These are phyloP conservation scores for Cyanoliseus patagonus DNA, from an alignment of 2,113 vertebrate genomes.

Conservation along the genomic window DNA sequence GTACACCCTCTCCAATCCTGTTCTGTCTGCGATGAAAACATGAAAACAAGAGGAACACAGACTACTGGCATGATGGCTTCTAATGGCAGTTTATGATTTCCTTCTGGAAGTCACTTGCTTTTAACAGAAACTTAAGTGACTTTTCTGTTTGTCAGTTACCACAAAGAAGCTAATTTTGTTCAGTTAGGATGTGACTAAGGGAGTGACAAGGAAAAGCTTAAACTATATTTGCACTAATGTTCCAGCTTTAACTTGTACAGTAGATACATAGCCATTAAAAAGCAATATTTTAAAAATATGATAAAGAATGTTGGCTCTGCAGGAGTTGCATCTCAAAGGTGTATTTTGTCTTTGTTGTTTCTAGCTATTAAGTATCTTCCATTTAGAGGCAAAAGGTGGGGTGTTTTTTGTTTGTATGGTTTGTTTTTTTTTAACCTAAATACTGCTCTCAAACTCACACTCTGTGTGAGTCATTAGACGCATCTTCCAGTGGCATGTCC, in stretches of 20 bases:
- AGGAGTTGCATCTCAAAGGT: neutral
- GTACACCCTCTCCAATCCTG: neutral
- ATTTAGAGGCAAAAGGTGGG: neutral
- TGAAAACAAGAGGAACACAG: neutral
- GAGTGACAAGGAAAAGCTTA: neutral
- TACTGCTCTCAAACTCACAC: neutral
- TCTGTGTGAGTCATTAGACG: neutral
- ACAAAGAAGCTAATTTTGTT: neutral
- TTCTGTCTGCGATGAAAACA: neutral
- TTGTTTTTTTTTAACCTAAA: neutral
- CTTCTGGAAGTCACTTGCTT: neutral
- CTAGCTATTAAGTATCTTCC: neutral
- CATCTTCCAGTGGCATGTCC: neutral
- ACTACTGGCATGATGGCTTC: neutral
- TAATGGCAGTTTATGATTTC: neutral
- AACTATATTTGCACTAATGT: neutral
- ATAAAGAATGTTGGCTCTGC: neutral
- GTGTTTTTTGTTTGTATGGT: no score
- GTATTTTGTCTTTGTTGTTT: neutral
- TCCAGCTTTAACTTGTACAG: neutral
- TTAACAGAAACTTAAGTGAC: neutral
- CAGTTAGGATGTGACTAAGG: neutral
- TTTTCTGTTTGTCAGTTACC: neutral
- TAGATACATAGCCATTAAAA: neutral
- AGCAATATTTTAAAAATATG: neutral